Percentiles rank a stretch among this genome's conserved stretches.
phyloP scores from a whole-genome alignment of 2,888 invertebrate genomes.

The Lochmaea crataegi region DNA sequence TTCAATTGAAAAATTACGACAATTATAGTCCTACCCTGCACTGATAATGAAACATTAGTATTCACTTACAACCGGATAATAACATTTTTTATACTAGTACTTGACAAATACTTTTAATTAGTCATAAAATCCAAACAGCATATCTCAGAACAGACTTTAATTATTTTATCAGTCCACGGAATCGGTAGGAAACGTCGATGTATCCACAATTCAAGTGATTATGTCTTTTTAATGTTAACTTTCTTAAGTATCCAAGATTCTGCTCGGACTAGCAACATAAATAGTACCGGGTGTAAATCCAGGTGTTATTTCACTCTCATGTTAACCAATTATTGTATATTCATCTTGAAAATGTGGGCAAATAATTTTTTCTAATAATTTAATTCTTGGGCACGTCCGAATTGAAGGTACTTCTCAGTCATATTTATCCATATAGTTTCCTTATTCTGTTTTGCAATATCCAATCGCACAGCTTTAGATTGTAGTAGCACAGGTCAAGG shows the following conservation, averaged over 20 bases:
- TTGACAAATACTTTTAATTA: slow-evolving; percentile 2
- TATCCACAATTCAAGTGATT: background rate
- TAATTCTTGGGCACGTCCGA: no score
- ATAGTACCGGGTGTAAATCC: background rate
- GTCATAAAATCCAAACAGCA: background rate
- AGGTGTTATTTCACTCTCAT: no score
- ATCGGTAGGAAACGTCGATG: background rate
- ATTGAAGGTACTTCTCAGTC: no score
- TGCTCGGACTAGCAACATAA: background rate
- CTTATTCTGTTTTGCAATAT: no score
- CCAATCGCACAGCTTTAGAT: no score
- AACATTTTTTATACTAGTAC: background rate
- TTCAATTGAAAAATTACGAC: background rate
- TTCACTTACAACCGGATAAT: background rate
- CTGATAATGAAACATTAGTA: slow-evolving; percentile 2
- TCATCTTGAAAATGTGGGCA: no score
- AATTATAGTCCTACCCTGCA: background rate
- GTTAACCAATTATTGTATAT: no score
- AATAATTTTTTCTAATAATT: no score
- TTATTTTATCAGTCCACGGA: background rate
- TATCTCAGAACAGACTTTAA: background rate
- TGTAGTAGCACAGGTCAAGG: no score
- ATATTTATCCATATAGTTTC: no score
- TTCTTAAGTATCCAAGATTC: background rate
- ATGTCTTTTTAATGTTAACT: slow-evolving; percentile 5